Evolutionary conservation across 2,888 invertebrate genomes (phyloP).

Genomic region (Cryptops parisi): DNA sequence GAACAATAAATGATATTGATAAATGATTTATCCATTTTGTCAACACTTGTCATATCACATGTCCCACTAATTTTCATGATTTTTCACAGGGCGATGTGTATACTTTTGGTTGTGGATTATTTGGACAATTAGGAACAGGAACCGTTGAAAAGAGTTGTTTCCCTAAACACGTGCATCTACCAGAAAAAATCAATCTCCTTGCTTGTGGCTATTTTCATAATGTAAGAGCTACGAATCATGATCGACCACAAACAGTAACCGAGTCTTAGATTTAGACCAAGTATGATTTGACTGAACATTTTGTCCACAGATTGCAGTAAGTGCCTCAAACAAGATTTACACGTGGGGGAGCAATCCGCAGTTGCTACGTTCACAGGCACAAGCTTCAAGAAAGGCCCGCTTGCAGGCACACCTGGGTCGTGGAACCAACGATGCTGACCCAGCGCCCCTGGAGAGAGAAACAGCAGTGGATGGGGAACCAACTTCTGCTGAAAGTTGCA

Average conservation of each 20-base stretch:
- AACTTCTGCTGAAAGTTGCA: neutral
- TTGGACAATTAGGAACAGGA: constrained; percentile 55
- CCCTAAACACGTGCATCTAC: constrained; percentile 43
- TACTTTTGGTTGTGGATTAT: constrained; percentile 48
- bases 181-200: constrained; percentile 36
- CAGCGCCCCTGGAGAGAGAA: neutral
- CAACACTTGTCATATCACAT: constrained; percentile 3
- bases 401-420: neutral
- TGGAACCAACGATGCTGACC: neutral
- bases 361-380: constrained; percentile 49
- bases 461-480: neutral
- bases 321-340: constrained; percentile 47
- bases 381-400: constrained; percentile 44
- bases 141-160: constrained; percentile 22
- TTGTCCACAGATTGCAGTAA: constrained; percentile 46
- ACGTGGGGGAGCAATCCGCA: constrained; percentile 66
- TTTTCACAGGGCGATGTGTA: constrained; percentile 45
- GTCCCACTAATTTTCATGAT: neutral
- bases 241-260: neutral
- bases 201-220: constrained; percentile 60
- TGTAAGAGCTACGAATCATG: constrained; percentile 37
- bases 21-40: constrained; percentile 1
- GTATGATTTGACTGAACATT: constrained; percentile 4
- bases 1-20: neutral
- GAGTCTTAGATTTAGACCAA: neutral